A percentile compares a stretch with the other conserved stretches of the same genome.
phyloP scores from a whole-genome alignment of 2,113 vertebrate species.

The Heterotilapia buettikoferi region DNA sequence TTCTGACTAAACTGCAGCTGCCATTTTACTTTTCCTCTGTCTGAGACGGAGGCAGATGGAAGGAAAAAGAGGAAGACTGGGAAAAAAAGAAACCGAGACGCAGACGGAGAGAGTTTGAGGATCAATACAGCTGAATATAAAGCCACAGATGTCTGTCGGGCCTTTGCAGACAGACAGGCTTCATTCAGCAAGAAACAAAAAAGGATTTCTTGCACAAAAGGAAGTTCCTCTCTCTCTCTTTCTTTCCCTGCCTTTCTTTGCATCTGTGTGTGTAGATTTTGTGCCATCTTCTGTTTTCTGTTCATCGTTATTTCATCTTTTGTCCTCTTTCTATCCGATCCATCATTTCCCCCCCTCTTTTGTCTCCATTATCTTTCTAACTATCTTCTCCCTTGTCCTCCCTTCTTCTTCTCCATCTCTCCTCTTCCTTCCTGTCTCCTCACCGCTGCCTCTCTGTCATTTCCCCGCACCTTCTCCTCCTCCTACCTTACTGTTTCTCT shows the following conservation, averaged over 20 bases:
- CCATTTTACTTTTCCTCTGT: not conserved
- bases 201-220: not conserved
- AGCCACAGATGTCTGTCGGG: slow-evolving; percentile 2
- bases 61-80: not conserved
- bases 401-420: not conserved
- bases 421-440: not conserved
- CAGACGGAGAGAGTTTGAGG: not conserved
- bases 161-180: not conserved
- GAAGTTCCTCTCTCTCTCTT: not conserved
- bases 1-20: not conserved
- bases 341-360: slow-evolving; percentile 6
- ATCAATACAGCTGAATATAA: slow-evolving; percentile 29
- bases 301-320: not conserved
- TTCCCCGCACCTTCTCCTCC: not conserved
- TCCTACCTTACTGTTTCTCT: not conserved
- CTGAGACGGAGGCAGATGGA: not conserved
- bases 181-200: not conserved
- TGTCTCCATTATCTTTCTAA: not conserved
- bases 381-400: not conserved
- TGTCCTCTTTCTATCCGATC: not conserved
- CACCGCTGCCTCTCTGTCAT: not conserved
- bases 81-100: not conserved
- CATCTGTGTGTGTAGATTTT: not conserved
- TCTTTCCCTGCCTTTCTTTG: not conserved
- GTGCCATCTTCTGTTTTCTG: not conserved